These are phyloP conservation scores for Limnodromus scolopaceus DNA, from an alignment of 2,797 vertebrate species.

Conservation along the genomic window DNA sequence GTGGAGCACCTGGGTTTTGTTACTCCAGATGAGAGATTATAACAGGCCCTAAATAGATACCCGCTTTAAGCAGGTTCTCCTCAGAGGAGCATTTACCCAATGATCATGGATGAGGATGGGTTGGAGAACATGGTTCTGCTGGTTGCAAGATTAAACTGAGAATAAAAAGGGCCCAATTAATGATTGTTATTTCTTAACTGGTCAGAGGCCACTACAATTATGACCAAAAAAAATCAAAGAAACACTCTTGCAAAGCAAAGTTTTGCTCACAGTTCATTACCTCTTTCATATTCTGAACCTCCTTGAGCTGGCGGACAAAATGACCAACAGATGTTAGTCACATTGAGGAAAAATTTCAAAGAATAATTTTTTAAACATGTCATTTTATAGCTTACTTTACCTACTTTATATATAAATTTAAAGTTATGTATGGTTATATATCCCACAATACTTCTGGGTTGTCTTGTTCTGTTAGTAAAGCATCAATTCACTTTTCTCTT, in stretches of 20 bases:
- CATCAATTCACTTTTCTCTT: neutral
- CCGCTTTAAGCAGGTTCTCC: neutral
- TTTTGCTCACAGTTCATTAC: constrained; percentile 63
- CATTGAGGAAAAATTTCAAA: constrained; percentile 13
- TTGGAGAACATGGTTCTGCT: neutral
- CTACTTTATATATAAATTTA: neutral
- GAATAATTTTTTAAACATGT: constrained; percentile 47
- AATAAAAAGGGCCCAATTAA: neutral
- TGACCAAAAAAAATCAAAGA: constrained; percentile 35
- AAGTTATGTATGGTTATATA: neutral
- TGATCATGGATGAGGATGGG: neutral
- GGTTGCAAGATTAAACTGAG: neutral
- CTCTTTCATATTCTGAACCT: constrained; percentile 49
- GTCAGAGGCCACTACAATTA: neutral
- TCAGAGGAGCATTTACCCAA: neutral
- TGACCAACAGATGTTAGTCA: constrained; percentile 59
- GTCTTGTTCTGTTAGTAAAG: constrained; percentile 1
- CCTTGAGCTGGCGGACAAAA: constrained; percentile 14
- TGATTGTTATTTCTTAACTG: neutral
- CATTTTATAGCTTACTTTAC: constrained; percentile 22
- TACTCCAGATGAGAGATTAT: neutral
- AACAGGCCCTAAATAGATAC: neutral
- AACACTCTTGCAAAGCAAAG: constrained; percentile 11
- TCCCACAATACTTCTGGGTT: neutral
- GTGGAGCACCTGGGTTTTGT: constrained; percentile 47